Evolutionary conservation across 2,888 invertebrate species (phyloP), one percentile per base, ranked within the genome.

Genomic region (Eutolmus rufibarbis): DNA sequence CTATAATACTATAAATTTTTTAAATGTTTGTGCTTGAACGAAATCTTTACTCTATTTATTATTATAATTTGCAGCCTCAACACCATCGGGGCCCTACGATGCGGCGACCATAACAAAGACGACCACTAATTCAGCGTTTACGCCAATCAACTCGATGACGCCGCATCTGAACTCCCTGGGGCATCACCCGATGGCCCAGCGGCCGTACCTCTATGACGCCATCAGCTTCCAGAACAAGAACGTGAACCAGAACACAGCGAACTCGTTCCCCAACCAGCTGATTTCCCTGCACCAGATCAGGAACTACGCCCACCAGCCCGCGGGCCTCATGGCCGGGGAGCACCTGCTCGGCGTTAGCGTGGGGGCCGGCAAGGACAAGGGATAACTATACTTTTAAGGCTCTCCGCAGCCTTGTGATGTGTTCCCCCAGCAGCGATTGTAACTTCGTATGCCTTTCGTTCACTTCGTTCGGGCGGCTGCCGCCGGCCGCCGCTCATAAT

Each of bases 211-310:
- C 89, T 98, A 98, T 94, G 98, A 98, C 91, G 96, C 97, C 34
- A 94, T 98, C 90, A 96, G 96, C 92, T 96, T 97, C 94, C 96
- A 96, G 91, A 96, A 96, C 91, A 94, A 94, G 90, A 94, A 91
- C 91, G 93, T 93, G 88, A 92, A 93, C 89, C 96, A 95, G 92
- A 92, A 92, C 89, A 93, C 94, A 90, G 94, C 95, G 1, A 95
- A 95, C 82, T 94, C 94, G 86, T 98, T 98, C 93, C 98, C 98
- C 86, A 97, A 98, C 92, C 98, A 98, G 93, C 94, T 98, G 92
- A 98, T 98, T 92, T 97, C 98, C 90, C 94, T 98, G 90, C 98
- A 98, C 93, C 98, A 98, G 94, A 98, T 98, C 91, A 95, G 98
- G 93, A 98, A 98, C 93, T 98, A 98, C 93, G 97, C 97, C 89